A percentile compares a stretch with the other conserved stretches of the same genome.
Evolutionary conservation across 2,888 invertebrate species (phyloP).

Genomic region (Scaptomyza cyrtandrae): DNA sequence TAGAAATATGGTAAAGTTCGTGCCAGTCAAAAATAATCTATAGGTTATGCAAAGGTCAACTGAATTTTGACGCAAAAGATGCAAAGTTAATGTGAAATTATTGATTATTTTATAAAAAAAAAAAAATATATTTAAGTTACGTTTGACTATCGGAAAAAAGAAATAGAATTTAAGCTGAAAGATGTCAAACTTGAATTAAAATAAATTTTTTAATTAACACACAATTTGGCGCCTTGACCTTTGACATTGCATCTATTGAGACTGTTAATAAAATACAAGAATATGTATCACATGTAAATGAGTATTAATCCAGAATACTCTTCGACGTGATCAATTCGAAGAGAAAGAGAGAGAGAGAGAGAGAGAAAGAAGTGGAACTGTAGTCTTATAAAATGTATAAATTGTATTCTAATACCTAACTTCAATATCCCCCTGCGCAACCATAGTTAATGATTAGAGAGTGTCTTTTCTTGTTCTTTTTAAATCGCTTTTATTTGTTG

Average conservation of each 20-base stretch:
- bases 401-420: neutral
- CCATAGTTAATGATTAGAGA: constrained; percentile 12
- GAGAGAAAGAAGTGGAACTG: neutral
- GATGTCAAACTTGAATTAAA: neutral
- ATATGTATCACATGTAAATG: neutral
- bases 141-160: neutral
- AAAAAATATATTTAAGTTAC: neutral
- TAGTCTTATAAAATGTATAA: constrained; percentile 29
- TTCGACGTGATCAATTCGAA: neutral
- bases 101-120: neutral
- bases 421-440: constrained; percentile 12
- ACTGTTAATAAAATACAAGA: neutral
- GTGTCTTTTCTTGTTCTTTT: constrained; percentile 16
- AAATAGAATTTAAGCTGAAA: neutral
- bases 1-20: constrained; percentile 22
- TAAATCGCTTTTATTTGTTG: constrained; percentile 2
- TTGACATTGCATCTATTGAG: neutral
- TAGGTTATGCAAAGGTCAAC: constrained; percentile 25
- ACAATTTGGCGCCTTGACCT: constrained; percentile 18
- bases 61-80: constrained; percentile 22
- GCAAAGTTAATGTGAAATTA: neutral
- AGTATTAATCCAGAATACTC: neutral
- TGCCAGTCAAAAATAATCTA: constrained; percentile 15
- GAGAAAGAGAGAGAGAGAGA: neutral
- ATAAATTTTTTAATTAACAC: neutral